Base-by-base conservation (phyloP, 2,113 vertebrate genomes). In the Odocoileus hemionus region DNA sequence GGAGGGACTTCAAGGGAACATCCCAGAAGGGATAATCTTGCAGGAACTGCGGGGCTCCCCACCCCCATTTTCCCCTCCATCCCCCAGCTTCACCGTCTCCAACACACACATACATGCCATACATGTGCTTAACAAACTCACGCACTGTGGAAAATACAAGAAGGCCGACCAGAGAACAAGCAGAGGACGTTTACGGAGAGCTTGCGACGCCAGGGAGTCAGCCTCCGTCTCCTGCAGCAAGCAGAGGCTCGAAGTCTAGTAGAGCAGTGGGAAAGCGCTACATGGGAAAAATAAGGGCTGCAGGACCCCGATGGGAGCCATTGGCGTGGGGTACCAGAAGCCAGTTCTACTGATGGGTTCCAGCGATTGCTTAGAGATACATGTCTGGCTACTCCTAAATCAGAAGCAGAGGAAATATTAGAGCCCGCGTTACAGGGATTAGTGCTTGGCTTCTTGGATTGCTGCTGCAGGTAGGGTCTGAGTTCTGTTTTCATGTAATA, bases 271-370 rank as follows among this genome's bases (percentile, higher is more conserved):
- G n/a, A 52, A 52, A 76, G 10, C 4, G 17, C 36, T 55, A 6
- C 2, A 21, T 4, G 36, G 64, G 30, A 7, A 43, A 36, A 45
- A 10, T 8, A 12, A 9, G 16, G 70, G 12, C 74, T 80, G 43
- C 23, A 12, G 13, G 2, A 14, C 25, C 23, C 39, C 0, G 8
- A 15, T 1, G 17, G 45, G 13, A 54, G 15, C 21, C 30, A 10
- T 5, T 16, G 54, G 87, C 7, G 4, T 28, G 33, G 39, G 33
- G 58, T 28, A 15, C n/a, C 3, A 26, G 67, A 30, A 43, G 7
- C 15, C 23, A 86, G 82, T 30, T 47, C 50, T 13, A 28, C 36
- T 17, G 47, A 45, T 15, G 21, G 45, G 33, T 54, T 90, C 26
- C 47, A 16, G 76, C 2, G 2, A 30, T 30, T 60, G 58, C 28